Base-by-base conservation (phyloP, 2,888 invertebrate genomes). In the Ecliptopera silaceata region DNA sequence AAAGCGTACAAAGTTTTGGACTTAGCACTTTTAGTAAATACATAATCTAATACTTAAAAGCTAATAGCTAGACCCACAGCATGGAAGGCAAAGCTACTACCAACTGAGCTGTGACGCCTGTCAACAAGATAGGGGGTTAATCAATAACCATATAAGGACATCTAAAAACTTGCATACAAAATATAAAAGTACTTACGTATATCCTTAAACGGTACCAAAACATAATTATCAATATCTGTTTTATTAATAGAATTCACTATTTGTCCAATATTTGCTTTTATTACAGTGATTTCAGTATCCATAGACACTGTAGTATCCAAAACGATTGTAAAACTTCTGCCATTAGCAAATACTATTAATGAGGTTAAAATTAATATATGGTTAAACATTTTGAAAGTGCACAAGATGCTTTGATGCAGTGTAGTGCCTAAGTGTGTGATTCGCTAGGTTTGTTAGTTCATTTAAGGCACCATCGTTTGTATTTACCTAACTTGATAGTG, bases 241-340 rank as follows among this genome's bases (percentile, higher is more conserved):
- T 45, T 12, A 18, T 65, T 69, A n/a, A 22, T 29, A 4, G 52
- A 13, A 3, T 48, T 61, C 0, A 74, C n/a, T 0, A 75, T 61
- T 0, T 63, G 31, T 0, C 67, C 58, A 1, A 85, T 59, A 50
- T 77, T 77, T 0, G 62, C 56, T 63, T 76, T 80, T 0, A 86
- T 69, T 0, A 71, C n/a, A 4, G 75, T 65, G 0, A 83, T 55
- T 42, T 85, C 85, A 0, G 74, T 71, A 15, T 43, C 31, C 85
- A 86, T 86, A 0, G 86, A 85, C 0, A 12, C 43, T 0, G 86
- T 82, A 0, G 81, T 83, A 26, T 87, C 87, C 0, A 83, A 6
- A 0, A 87, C 79, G 1, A 87, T 38, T 0, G 81, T 81, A 2
- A 86, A 78, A 71, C 82, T 82, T 63, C 64, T 74, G 0, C 75